These are phyloP conservation scores for Coronaproctus castanopsis DNA, from an alignment of 2,888 invertebrate species.

Conservation along the genomic window DNA sequence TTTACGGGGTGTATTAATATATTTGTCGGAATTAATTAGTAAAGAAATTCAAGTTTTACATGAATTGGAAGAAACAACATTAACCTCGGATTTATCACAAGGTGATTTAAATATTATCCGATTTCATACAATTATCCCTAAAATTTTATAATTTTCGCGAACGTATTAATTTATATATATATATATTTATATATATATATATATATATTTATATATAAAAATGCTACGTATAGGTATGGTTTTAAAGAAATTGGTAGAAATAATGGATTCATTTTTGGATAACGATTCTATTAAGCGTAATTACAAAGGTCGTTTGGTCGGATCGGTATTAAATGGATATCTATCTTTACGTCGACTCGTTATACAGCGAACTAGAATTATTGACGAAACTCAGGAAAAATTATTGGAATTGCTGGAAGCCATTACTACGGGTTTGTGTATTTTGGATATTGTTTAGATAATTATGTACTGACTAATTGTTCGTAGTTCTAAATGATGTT, in stretches of 20 bases:
- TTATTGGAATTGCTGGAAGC: slow-evolving; percentile 79
- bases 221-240: slow-evolving; percentile 67
- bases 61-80: slow-evolving; percentile 71
- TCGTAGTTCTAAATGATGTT: too few species aligned
- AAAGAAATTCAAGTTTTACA: slow-evolving; percentile 75
- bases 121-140: too few species aligned
- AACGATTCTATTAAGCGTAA: slow-evolving; percentile 69
- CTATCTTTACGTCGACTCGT: slow-evolving; percentile 72
- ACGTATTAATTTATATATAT: too few species aligned
- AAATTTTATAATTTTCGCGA: too few species aligned
- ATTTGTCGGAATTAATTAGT: slow-evolving; percentile 66
- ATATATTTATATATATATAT: too few species aligned
- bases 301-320: slow-evolving; percentile 73
- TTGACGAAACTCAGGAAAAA: slow-evolving; percentile 92
- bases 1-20: slow-evolving; percentile 60
- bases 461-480: too few species aligned
- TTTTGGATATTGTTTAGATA: too few species aligned
- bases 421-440: slow-evolving; percentile 61
- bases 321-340: slow-evolving; percentile 82
- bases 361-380: slow-evolving; percentile 80
- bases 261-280: slow-evolving; percentile 71
- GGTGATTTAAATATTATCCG: slow-evolving; percentile 28
- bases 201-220: too few species aligned
- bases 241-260: slow-evolving; percentile 68
- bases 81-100: slow-evolving; percentile 84